Base-by-base conservation (phyloP, 2,113 vertebrate species). In the Xiphorhynchus elegans region DNA sequence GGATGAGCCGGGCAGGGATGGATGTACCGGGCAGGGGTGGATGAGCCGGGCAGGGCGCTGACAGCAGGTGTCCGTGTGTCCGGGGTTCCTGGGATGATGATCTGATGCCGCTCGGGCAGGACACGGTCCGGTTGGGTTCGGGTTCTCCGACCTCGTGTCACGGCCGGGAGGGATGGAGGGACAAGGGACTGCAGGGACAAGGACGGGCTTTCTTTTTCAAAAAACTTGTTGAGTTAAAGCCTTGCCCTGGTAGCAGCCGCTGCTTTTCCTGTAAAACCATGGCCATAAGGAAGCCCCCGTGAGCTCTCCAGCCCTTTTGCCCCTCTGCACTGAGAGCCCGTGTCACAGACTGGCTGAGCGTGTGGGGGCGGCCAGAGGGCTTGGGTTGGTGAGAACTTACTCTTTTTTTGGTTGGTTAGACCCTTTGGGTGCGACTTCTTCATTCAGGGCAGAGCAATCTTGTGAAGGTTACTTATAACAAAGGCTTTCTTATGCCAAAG, bases 21-120 rank as follows among this genome's bases (percentile, higher is more conserved):
- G 40, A 40, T 40, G 40, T 16, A 11, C 40, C 40, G 40, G 13
- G 44, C 44, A 44, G 44, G 44, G 44, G 17, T 17, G 44, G 44
- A 46, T 46, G 44, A 18, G 44, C 17, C 17, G 6, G 1, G 28
- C 8, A 0, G 10, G 0, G 23, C 1, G 64, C 12, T 0, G 7
- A 0, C 4, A 2, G 28, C 1, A 52, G 40, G 10, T 1, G 1
- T 1, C 4, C 3, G 6, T 15, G 4, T 9, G 2, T 10, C 8
- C 1, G 4, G 19, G 3, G 3, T 21, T 37, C 6, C 31, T 6
- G 9, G 29, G 12, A 11, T 1, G 7, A 23, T 13, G 5, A 0
- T 9, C 2, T 29, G 26, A 4, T 40, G 18, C 3, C 9, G 6
- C 2, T 64, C 15, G 0, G 77, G 17, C 4, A 8, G 60, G 31